Evolutionary conservation across 2,888 invertebrate genomes (phyloP).

Genomic region (Eilema sororculum): DNA sequence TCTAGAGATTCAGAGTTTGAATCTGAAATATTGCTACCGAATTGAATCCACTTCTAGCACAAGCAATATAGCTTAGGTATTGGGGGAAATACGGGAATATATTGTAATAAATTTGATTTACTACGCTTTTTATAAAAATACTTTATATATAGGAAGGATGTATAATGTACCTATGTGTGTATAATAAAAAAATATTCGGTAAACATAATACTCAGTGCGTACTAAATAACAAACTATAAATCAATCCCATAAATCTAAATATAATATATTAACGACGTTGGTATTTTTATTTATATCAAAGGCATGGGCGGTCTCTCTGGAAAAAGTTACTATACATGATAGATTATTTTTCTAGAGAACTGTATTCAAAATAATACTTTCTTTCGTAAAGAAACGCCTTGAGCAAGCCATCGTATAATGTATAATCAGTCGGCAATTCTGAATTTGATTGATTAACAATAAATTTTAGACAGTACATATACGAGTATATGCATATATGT

Average conservation of each 20-base stretch:
- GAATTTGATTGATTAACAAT: too few relatives aligned
- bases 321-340: neutral
- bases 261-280: neutral
- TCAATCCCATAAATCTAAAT: neutral
- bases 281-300: constrained; percentile 1
- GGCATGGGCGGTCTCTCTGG: neutral
- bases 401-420: neutral
- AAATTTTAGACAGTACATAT: too few relatives aligned
- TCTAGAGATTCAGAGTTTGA: too few relatives aligned
- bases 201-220: neutral
- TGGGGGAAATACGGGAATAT: neutral
- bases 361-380: neutral
- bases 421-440: too few relatives aligned
- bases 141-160: too few relatives aligned
- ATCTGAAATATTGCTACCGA: too few relatives aligned
- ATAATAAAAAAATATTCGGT: neutral
- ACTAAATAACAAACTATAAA: neutral
- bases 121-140: too few relatives aligned
- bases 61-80: too few relatives aligned
- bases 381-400: neutral
- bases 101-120: neutral
- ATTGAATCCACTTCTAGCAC: too few relatives aligned
- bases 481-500: too few relatives aligned
- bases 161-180: neutral
- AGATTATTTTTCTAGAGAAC: neutral